phyloP scores from a whole-genome alignment of 1,140 invertebrate genomes.

The Pseudomyrmex cubaensis region DNA sequence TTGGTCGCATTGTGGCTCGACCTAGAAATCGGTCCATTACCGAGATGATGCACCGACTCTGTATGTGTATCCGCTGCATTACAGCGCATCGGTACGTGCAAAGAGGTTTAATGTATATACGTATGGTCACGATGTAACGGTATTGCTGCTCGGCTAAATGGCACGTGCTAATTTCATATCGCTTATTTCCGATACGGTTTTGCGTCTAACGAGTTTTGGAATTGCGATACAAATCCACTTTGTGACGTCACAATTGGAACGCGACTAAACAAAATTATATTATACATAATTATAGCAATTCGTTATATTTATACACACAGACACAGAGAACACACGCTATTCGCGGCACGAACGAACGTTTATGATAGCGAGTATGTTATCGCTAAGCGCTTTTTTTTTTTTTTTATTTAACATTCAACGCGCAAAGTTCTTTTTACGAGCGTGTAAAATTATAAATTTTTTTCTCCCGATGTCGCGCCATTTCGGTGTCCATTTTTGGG shows the following conservation, averaged over 20 bases:
- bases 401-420: background rate
- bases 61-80: background rate
- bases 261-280: conserved; percentile 16
- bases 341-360: background rate
- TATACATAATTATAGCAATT: conserved; percentile 4
- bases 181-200: conserved; percentile 14
- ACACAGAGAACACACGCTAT: no score
- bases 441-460: background rate
- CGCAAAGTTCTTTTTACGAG: background rate
- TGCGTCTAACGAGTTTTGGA: conserved; percentile 7
- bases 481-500: conserved; percentile 1
- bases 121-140: background rate
- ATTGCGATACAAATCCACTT: conserved; percentile 28
- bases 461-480: background rate
- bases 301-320: background rate
- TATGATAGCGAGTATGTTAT: conserved; percentile 10
- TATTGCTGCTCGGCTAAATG: conserved; percentile 18
- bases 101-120: conserved; percentile 31
- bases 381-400: background rate
- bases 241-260: background rate
- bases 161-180: conserved; percentile 32
- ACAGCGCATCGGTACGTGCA: background rate
- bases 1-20: background rate
- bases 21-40: conserved; percentile 39
- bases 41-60: conserved; percentile 19